phyloP scores from a whole-genome alignment of 2,113 vertebrate species.

The Ia io region DNA sequence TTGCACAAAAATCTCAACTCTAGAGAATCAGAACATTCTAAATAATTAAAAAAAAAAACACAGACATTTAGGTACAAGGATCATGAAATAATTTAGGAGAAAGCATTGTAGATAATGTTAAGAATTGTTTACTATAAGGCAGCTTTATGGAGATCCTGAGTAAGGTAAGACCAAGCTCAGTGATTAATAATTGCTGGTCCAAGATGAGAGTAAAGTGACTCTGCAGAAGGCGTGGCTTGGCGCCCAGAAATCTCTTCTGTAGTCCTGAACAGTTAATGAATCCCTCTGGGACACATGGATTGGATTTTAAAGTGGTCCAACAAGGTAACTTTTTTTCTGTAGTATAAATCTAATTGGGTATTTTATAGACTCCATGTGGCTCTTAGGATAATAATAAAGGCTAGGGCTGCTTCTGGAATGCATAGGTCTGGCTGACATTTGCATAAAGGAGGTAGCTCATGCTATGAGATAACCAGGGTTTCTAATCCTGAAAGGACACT shows the following conservation, averaged over 20 bases:
- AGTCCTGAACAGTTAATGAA: neutral
- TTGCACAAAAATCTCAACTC: neutral
- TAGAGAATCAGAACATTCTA: neutral
- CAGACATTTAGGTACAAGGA: neutral
- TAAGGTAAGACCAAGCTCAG: neutral
- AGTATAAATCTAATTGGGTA: neutral
- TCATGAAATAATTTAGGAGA: neutral
- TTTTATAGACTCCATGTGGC: neutral
- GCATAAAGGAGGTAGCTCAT: neutral
- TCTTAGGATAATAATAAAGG: neutral
- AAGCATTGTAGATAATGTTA: neutral
- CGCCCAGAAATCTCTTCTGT: neutral
- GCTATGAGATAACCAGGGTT: neutral
- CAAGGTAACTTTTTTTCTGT: neutral
- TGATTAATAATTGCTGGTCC: neutral
- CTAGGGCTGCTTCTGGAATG: neutral
- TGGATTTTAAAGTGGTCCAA: conserved; percentile 20
- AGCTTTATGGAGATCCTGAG: neutral
- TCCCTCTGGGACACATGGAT: neutral
- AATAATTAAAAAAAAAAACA: neutral
- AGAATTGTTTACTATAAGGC: neutral
- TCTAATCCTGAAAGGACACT: conserved; percentile 10
- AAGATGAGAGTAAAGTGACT: neutral
- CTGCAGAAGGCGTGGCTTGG: neutral
- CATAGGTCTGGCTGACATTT: neutral